Base-by-base conservation (phyloP, 1,140 invertebrate species). In the Macrotrachela quadricornifera region DNA sequence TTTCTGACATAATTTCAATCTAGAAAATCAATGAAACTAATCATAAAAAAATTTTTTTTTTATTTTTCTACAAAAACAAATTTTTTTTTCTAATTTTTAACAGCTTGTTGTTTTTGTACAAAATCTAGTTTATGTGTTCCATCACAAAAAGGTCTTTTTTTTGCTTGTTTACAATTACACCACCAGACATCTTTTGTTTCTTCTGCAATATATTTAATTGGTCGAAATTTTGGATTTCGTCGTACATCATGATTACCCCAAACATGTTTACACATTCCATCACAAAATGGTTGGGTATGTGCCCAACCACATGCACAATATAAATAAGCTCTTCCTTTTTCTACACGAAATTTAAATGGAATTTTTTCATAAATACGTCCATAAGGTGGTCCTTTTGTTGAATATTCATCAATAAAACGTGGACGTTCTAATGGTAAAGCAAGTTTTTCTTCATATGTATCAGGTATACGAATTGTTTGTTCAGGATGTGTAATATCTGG, bases 151-250 rank as follows among this genome's bases (percentile, higher is more conserved):
- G 92, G 92, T 60, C 85, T 74, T 61, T 88, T 83, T 44, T 76
- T 75, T 4, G 90, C 91, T 67, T 95, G 90, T 67, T 97, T 97
- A 66, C 92, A 99, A 64, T 92, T 92, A 66, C 92, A 99, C 6
- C 97, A 72, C 85, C 85, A 96, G 64, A 94, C 94, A 14, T 91
- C 82, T 66, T 87, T 87, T 0, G 80, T 82, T 72, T 91, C 79
- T 46, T 79, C 76, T 1, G 92, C 85, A 59, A 73, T 69, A 60
- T 94, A 94, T 54, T 71, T 71, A 13, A 95, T 72, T 1, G 90
- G 90, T 51, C 76, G 61, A 49, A 73, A 60, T 56, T 60, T 61
- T 10, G 54, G 51, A 12, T 54, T 61, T 36, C 57, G 63, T 15
- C 62, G 64, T 14, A 74, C 77, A 0, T 85, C 67, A 59, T 74